These are phyloP conservation scores for Pogonomyrmex californicus DNA, from an alignment of 1,140 invertebrate species.

Conservation along the genomic window DNA sequence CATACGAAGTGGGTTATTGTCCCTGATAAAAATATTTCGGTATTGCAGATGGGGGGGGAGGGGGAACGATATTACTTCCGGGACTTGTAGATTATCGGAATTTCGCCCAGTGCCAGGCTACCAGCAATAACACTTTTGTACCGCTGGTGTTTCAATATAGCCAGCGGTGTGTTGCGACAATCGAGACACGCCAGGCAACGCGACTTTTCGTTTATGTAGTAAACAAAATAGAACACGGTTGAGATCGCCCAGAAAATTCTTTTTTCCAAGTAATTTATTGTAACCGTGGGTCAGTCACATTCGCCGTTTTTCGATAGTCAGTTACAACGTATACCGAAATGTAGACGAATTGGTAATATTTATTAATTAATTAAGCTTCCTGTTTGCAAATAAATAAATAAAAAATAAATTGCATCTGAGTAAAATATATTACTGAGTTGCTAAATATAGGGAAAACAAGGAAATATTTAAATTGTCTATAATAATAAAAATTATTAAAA, in stretches of 20 bases:
- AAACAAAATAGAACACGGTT: slow-evolving; percentile 38
- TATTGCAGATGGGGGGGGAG: background rate
- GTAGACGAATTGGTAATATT: background rate
- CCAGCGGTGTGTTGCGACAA: slow-evolving; percentile 72
- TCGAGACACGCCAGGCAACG: slow-evolving; percentile 48
- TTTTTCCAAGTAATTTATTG: slow-evolving; percentile 16
- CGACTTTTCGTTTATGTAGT: slow-evolving; percentile 43
- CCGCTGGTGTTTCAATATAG: slow-evolving; percentile 72
- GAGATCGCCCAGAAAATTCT: background rate
- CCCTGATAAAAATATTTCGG: slow-evolving; percentile 24
- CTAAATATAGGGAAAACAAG: background rate
- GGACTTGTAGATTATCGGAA: slow-evolving; percentile 68
- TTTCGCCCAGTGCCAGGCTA: slow-evolving; percentile 43
- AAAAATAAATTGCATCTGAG: background rate
- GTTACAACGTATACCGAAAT: slow-evolving; percentile 4
- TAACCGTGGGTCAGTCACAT: background rate
- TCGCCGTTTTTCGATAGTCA: slow-evolving; percentile 10
- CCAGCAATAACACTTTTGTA: slow-evolving; percentile 77
- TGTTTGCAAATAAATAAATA: background rate
- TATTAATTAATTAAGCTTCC: slow-evolving; percentile 17
- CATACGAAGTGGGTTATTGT: background rate
- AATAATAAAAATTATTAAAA: background rate
- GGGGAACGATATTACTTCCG: slow-evolving; percentile 10
- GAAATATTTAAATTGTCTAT: background rate
- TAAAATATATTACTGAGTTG: background rate